Conservation (phyloP, 2,113 vertebrate species). For the Zapus hudsonius region DNA sequence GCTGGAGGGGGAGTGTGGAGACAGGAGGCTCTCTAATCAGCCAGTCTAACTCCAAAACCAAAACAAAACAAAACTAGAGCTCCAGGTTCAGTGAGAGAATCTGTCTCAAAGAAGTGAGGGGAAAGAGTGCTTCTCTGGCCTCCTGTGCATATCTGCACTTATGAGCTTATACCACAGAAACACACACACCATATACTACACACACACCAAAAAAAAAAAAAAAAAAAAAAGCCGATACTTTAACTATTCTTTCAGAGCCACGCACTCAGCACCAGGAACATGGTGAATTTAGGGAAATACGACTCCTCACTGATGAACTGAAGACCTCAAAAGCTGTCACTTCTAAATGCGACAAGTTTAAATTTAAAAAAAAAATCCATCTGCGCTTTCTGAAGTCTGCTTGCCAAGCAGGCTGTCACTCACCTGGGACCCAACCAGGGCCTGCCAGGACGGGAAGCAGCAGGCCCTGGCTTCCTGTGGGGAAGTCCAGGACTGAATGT, state of each 20-base stretch:
- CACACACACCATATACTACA: too few species aligned
- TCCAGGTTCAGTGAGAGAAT: too few species aligned
- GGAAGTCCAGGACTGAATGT: constrained; percentile 48
- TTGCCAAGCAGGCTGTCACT: not conserved
- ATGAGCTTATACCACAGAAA: too few species aligned
- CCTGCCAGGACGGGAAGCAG: not conserved
- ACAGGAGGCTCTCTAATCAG: too few species aligned
- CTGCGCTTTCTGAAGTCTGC: not conserved
- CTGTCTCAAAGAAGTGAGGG: too few species aligned
- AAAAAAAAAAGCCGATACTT: not conserved
- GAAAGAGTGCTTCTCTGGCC: too few species aligned
- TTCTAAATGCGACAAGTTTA: not conserved
- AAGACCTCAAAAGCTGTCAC: not conserved
- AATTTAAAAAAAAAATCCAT: not conserved
- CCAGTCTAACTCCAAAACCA: too few species aligned
- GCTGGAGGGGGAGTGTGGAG: too few species aligned
- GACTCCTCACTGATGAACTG: not conserved
- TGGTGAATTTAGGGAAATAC: not conserved
- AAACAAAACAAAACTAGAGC: too few species aligned
- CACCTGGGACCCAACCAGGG: constrained; percentile 50
- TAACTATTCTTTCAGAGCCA: not conserved
- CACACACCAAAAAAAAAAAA: too few species aligned
- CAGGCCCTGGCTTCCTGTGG: constrained; percentile 58
- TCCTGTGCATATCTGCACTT: too few species aligned
- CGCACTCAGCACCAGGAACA: too few species aligned